A percentile compares a stretch with the other conserved stretches of the same genome.
Conservation (phyloP, 2,113 vertebrate genomes). For the Chaenocephalus aceratus region DNA sequence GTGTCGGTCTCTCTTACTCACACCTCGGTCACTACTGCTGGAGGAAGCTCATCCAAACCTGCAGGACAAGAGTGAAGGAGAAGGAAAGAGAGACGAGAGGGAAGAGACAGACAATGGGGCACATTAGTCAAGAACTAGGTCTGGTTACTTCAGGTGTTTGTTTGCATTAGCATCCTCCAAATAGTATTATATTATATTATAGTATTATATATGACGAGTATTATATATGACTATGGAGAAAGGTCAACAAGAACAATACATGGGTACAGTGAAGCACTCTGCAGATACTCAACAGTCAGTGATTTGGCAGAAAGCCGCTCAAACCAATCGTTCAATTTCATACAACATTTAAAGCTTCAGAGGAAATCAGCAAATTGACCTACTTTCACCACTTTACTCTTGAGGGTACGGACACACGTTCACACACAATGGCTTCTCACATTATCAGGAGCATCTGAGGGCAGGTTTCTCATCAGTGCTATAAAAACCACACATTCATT, state of each 20-base stretch:
- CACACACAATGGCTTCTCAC: neutral
- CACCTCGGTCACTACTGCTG: conserved; percentile 59
- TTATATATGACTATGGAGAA: neutral
- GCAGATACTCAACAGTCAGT: neutral
- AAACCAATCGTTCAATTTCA: conserved; percentile 19
- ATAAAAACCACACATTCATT: conserved; percentile 2
- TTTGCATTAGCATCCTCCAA: neutral
- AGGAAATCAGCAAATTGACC: conserved; percentile 3
- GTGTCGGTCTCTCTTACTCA: conserved; percentile 73
- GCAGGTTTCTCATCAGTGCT: neutral
- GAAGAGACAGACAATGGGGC: conserved; percentile 11
- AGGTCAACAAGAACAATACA: neutral
- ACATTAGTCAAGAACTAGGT: conserved; percentile 33
- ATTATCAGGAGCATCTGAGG: conserved; percentile 16
- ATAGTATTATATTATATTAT: neutral
- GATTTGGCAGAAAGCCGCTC: neutral
- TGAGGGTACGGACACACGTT: neutral
- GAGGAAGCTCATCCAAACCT: conserved; percentile 81
- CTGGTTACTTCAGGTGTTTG: neutral
- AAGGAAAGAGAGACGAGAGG: neutral
- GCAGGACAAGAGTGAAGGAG: conserved; percentile 3
- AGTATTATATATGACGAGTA: neutral
- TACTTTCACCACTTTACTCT: neutral
- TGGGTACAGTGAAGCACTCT: neutral
- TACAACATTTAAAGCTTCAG: neutral